phyloP scores from a whole-genome alignment of 2,113 vertebrate genomes.

The Piliocolobus tephrosceles region DNA sequence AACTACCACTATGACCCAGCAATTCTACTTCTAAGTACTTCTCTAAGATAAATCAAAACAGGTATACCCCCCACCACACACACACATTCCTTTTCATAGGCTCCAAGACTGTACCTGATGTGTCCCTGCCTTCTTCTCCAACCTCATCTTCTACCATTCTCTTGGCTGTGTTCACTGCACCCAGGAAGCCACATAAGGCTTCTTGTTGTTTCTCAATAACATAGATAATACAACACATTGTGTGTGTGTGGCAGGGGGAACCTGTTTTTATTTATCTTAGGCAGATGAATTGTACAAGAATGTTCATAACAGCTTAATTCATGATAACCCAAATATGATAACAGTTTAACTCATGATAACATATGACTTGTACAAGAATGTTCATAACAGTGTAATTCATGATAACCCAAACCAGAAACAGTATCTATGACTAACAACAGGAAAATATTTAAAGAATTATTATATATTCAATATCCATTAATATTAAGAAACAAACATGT shows the following conservation, averaged over 20 bases:
- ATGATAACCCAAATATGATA: neutral
- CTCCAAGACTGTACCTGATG: neutral
- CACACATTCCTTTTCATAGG: neutral
- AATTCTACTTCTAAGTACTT: neutral
- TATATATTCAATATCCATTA: neutral
- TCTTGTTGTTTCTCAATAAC: neutral
- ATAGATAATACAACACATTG: neutral
- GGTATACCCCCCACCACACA: no score
- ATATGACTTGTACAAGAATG: neutral
- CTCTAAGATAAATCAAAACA: neutral
- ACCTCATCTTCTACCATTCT: neutral
- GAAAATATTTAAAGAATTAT: neutral
- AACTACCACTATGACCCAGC: neutral
- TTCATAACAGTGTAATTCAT: neutral
- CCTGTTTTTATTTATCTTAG: no score
- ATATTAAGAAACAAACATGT: neutral
- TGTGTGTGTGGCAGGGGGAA: neutral
- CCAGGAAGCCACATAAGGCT: neutral
- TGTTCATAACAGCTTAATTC: neutral
- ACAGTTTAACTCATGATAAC: no score
- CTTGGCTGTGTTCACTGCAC: neutral
- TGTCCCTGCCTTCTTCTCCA: neutral
- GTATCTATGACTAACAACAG: neutral
- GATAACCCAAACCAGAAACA: neutral
- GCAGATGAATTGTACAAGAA: neutral